Evolutionary conservation across 2,797 vertebrate genomes (phyloP).

Genomic region (Pseudochromis fuscus): DNA sequence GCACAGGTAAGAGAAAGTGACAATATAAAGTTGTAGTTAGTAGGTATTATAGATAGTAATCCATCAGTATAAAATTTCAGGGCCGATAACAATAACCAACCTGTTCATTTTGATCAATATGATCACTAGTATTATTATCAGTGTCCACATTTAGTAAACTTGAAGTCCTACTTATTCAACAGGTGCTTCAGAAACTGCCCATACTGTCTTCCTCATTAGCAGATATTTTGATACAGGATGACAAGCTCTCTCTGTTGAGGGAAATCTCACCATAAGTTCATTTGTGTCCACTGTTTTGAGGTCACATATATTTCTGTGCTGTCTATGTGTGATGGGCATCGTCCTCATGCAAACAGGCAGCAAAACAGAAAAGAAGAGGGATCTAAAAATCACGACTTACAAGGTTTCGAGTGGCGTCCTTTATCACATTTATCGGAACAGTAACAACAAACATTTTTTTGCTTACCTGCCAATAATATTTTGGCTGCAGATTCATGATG

Average conservation of each 20-base stretch:
- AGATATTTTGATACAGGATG: background rate
- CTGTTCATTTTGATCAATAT: background rate
- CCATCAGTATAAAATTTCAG: background rate
- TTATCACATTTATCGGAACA: background rate
- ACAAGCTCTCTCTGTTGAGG: background rate
- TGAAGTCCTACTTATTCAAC: background rate
- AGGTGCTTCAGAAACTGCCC: background rate
- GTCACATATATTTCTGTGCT: background rate
- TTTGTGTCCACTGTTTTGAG: background rate
- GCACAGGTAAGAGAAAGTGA: constrained; percentile 86
- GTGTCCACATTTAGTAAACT: no score
- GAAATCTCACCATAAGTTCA: no score
- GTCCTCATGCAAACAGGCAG: background rate
- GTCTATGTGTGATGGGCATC: background rate
- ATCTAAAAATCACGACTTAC: background rate
- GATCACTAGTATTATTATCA: background rate
- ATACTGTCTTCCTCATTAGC: background rate
- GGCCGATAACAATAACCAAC: background rate
- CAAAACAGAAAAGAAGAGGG: background rate
- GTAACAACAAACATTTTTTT: background rate
- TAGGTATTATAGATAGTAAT: background rate
- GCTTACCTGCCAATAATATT: background rate
- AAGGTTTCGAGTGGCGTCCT: background rate
- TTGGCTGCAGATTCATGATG: accelerated
- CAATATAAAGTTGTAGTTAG: background rate